Evolutionary conservation across 37 sponge, comb jelly and placozoan species (phyloP), one percentile per base, ranked within the genome.

Genomic region (Halisarca cf. caerulea): DNA sequence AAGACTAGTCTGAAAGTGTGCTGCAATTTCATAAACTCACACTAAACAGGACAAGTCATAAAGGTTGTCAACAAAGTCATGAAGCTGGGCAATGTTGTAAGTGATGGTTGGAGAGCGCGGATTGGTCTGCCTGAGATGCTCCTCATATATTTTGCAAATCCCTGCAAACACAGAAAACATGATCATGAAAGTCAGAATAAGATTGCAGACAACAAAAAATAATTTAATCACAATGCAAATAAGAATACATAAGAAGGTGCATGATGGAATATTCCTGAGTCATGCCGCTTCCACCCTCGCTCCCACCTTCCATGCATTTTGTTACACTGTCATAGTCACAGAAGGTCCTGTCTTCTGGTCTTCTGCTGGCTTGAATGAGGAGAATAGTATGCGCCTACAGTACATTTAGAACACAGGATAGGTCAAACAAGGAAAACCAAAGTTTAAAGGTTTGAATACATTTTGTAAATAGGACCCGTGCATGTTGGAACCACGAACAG

Each of bases 91-190:
- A 61, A 99, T 99, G 89, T 99, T 97, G 64, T 99, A 99, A 9
- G 99, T 99, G 59, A 99, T 99, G 77, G 94, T 91, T 0, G 93
- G 90, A 38, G 83, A 90, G 68, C 90, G 91, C 18, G 99, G 99
- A 54, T 91, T 90, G 42, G 91, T 79, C 54, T 95, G 92, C 55
- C 98, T 84, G 39, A 99, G 80, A 84, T 99, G 95, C 80, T 99
- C 99, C 87, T 99, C 99, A 40, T 89, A 99, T 20, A 99, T 94
- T 88, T 99, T 99, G 58, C 97, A 96, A 23, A 99, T 88, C 36
- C 93, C 96, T 96, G 39, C 39, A 90, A 0, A 86, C 7, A 78
- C 9, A 27, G 32, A 78, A 7, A 44, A 42, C n/a, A n/a, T n/a
- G n/a, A n/a, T n/a, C n/a, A n/a, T n/a, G n/a, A n/a, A n/a, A n/a